Percentiles rank a stretch among this genome's conserved stretches.
phyloP scores from a whole-genome alignment of 2,888 invertebrate genomes.

The Caenorhabditis sp. region DNA sequence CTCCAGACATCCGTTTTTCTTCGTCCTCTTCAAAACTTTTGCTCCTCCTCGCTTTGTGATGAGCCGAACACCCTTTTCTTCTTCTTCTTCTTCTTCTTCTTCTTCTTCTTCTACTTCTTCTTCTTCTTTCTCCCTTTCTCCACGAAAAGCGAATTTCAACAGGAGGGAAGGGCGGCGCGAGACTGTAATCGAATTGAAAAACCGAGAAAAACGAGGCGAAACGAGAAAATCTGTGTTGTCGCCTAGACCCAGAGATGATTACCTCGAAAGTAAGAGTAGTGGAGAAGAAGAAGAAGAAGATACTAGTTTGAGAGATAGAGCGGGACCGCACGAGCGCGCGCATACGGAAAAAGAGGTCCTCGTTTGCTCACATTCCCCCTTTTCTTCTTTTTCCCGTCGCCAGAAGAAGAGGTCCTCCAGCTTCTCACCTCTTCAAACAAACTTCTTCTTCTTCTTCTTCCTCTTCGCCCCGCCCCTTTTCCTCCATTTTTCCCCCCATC shows the following conservation, averaged over 20 bases:
- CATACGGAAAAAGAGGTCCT: no score
- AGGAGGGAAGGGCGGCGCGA: no score
- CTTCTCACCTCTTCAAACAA: constrained; percentile 55
- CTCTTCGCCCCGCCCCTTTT: constrained; percentile 12
- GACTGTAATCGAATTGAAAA: constrained; percentile 33
- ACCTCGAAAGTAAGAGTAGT: constrained; percentile 30
- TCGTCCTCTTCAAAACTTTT: neutral
- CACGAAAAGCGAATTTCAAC: no score
- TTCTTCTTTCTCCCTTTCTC: no score
- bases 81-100: neutral
- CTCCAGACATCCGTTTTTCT: no score
- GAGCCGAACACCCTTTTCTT: neutral
- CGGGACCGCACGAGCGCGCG: constrained; percentile 11
- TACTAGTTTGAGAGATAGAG: constrained; percentile 9
- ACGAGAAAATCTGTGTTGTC: neutral
- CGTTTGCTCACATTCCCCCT: no score
- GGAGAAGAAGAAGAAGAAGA: constrained; percentile 37
- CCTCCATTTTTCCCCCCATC: neutral
- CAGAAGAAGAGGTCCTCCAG: constrained; percentile 34
- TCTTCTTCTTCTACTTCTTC: no score
- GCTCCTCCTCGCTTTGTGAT: no score
- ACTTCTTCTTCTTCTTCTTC: constrained; percentile 36
- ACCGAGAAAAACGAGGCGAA: constrained; percentile 24
- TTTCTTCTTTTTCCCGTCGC: constrained; percentile 7
- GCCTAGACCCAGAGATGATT: constrained; percentile 18